Evolutionary conservation across 2,888 invertebrate genomes (phyloP), one percentile per base, ranked within the genome.

Genomic region (Euplagia quadripunctaria): DNA sequence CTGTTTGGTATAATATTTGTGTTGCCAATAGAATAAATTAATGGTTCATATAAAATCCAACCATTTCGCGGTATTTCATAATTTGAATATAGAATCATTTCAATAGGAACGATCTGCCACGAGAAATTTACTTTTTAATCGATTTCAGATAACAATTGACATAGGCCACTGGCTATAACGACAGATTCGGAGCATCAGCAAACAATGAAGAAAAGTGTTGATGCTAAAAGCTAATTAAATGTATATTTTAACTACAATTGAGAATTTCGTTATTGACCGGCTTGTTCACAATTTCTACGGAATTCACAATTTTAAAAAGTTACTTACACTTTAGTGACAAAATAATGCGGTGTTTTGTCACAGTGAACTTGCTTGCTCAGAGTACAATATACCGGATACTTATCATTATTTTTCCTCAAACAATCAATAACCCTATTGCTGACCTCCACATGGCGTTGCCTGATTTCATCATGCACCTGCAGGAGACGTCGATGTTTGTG

Each of bases 21-120:
- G 81, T 77, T 79, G 79, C 82, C 83, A 86, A 87, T 83, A 85
- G 80, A 85, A 80, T 69, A 58, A 76, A 69, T 71, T 79, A 76
- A 73, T 64, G 70, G 31, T 51, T 51, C 70, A 12, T 55, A 49
- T 61, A 9, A 64, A 64, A 43, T 11, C 31, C 14, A 61, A 61
- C 31, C 61, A 31, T 31, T 4, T n/a, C n/a, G 55, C n/a, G n/a
- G 14, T 76, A 68, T 78, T 74, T 74, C 70, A 67, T 69, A 64
- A 72, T 71, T 75, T 74, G 52, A 46, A 64, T 77, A 72, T 71
- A 41, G 11, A 74, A 80, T 55, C 52, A 70, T 73, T 73, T 12
- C 41, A 12, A 58, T 43, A 46, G 17, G n/a, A 31, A 73, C 69
- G 41, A 51, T 16, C 64, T 61, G 67, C 16, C 58, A 46, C 61